phyloP scores from a whole-genome alignment of 2,888 invertebrate genomes.

The Drosophila meridiana region DNA sequence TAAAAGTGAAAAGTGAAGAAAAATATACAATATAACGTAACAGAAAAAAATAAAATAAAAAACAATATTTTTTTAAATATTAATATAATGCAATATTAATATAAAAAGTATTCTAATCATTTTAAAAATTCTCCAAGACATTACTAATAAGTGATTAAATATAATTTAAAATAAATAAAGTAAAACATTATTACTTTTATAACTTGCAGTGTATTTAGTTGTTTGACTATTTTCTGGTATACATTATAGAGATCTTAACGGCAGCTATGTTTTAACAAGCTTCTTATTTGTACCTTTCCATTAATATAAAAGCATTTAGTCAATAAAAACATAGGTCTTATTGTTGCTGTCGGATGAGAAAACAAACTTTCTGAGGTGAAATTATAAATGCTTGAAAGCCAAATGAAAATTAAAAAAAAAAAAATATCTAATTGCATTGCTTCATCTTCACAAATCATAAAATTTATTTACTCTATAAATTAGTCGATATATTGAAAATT shows the following conservation, averaged over 20 bases:
- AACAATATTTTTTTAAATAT: too few species aligned
- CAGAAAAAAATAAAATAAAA: too few species aligned
- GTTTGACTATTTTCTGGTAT: not conserved
- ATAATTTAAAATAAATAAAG: not conserved
- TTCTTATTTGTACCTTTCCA: slow-evolving; percentile 7
- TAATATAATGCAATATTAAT: too few species aligned
- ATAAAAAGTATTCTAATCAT: too few species aligned
- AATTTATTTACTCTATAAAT: not conserved
- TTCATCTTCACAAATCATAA: not conserved
- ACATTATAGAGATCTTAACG: not conserved
- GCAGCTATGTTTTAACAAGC: slow-evolving; percentile 8
- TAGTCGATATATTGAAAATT: not conserved
- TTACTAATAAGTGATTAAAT: too few species aligned
- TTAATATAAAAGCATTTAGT: slow-evolving; percentile 61
- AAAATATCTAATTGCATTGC: not conserved
- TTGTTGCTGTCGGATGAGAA: not conserved
- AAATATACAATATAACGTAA: too few species aligned
- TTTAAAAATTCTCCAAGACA: too few species aligned
- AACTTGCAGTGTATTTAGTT: not conserved
- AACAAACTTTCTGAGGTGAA: not conserved
- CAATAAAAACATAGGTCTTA: slow-evolving; percentile 17
- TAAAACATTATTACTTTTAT: not conserved
- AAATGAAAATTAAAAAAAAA: not conserved
- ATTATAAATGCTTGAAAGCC: not conserved
- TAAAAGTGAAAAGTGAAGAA: too few species aligned